Evolutionary conservation across 2,113 vertebrate genomes (phyloP).

Genomic region (Neogale vison): DNA sequence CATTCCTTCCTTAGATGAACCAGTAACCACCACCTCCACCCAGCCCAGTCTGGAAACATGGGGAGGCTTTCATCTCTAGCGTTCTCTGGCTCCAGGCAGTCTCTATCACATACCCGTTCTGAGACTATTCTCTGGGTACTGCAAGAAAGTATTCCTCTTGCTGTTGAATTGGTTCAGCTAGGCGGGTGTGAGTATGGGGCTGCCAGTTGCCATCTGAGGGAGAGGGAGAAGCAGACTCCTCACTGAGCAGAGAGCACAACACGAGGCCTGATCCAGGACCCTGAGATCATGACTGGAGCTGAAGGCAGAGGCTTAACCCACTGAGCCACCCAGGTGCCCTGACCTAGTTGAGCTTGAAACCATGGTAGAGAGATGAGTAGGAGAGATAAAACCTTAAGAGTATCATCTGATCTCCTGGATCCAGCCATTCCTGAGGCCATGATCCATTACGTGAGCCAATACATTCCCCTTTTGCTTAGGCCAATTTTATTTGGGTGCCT

Average conservation of each 20-base stretch:
- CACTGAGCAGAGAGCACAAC: too few relatives aligned
- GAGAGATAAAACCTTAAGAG: neutral
- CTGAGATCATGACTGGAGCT: too few relatives aligned
- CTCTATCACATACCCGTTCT: neutral
- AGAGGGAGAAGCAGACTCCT: too few relatives aligned
- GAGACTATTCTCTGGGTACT: neutral
- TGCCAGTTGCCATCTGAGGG: too few relatives aligned
- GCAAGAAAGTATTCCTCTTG: neutral
- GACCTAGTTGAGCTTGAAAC: neutral
- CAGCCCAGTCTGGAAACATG: neutral
- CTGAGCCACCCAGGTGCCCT: neutral
- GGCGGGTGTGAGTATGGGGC: neutral
- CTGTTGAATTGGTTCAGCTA: neutral
- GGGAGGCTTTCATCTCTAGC: neutral
- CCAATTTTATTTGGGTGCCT: neutral
- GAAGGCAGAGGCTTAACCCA: neutral
- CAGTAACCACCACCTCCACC: neutral
- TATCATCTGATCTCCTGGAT: neutral
- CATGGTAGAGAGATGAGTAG: neutral
- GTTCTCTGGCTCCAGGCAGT: neutral
- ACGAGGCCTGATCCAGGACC: too few relatives aligned
- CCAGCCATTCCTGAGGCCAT: neutral
- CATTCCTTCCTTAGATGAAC: neutral
- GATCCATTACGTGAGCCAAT: neutral
- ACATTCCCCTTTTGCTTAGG: neutral